These are phyloP conservation scores for Reticulitermes speratus DNA, from an alignment of 1,140 invertebrate species.

Conservation along the genomic window DNA sequence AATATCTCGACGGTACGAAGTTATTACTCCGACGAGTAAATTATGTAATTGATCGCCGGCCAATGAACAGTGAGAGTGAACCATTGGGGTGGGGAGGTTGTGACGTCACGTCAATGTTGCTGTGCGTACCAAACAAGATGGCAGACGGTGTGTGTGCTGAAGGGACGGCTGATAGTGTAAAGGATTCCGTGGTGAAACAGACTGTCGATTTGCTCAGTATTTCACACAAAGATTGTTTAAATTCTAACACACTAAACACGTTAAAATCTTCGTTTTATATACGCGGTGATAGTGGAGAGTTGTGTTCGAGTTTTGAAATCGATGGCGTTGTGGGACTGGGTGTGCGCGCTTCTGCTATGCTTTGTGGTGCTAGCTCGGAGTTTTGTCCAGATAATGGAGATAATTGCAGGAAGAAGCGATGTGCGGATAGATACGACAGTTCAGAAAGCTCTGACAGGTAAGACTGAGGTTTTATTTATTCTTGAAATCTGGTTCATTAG, in stretches of 20 bases:
- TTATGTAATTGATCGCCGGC: conserved; percentile 35
- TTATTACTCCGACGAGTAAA: conserved; percentile 32
- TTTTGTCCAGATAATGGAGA: conserved; percentile 34
- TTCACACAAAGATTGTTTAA: conserved; percentile 32
- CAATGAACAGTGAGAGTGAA: conserved; percentile 32
- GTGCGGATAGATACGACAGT: conserved; percentile 83
- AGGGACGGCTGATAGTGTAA: conserved; percentile 28
- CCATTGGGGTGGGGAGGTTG: neutral
- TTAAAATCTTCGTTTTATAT: conserved; percentile 34
- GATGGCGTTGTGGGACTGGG: conserved; percentile 33
- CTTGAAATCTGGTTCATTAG: neutral
- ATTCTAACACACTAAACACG: conserved; percentile 24
- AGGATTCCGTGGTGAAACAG: conserved; percentile 32
- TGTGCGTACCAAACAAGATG: conserved; percentile 36
- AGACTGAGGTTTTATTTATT: neutral
- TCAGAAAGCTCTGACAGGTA: conserved; percentile 88
- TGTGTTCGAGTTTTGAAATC: conserved; percentile 32
- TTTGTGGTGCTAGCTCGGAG: conserved; percentile 28
- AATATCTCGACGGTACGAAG: conserved; percentile 26
- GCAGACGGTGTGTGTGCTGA: conserved; percentile 34
- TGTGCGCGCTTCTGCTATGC: conserved; percentile 34
- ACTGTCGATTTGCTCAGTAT: conserved; percentile 33
- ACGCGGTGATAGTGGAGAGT: conserved; percentile 33
- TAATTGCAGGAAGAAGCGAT: conserved; percentile 73
- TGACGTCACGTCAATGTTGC: conserved; percentile 34